Evolutionary conservation across 2,113 vertebrate genomes (phyloP).

Genomic region (Pseudopodoces humilis): DNA sequence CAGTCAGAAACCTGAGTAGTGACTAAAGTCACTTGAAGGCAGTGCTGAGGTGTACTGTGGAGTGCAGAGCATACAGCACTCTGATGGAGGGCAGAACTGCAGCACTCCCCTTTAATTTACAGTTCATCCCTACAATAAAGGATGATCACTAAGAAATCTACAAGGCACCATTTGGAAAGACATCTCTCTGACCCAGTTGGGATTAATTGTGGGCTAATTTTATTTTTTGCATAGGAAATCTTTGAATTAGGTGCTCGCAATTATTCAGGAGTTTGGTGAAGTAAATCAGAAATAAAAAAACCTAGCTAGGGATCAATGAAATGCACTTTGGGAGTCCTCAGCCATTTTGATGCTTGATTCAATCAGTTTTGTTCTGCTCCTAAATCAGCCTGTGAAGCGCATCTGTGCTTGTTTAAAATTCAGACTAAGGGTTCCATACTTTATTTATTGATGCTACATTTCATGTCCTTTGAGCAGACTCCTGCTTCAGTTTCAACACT

Average conservation of each 20-base stretch:
- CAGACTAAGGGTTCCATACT: not conserved
- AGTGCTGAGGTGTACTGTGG: not conserved
- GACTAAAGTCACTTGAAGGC: not conserved
- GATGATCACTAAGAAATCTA: not conserved
- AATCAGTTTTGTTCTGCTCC: not conserved
- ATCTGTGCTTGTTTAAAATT: conserved; percentile 7
- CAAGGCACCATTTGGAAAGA: not conserved
- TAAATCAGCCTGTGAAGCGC: not conserved
- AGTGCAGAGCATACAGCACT: not conserved
- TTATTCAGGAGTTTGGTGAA: not conserved
- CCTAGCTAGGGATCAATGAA: not conserved
- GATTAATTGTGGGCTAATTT: not conserved
- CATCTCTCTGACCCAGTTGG: not conserved
- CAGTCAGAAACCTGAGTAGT: not conserved
- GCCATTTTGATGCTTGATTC: not conserved
- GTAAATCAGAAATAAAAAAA: not conserved
- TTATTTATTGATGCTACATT: not conserved
- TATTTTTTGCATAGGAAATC: not conserved
- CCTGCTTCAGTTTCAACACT: not conserved
- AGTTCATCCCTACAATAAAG: not conserved
- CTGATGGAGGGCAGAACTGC: not conserved
- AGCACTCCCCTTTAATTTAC: conserved; percentile 7
- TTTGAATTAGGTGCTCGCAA: not conserved
- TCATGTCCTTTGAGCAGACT: not conserved
- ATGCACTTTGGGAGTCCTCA: not conserved